These are phyloP conservation scores for Tinamus major DNA, from an alignment of 2,797 vertebrate species.

Conservation along the genomic window DNA sequence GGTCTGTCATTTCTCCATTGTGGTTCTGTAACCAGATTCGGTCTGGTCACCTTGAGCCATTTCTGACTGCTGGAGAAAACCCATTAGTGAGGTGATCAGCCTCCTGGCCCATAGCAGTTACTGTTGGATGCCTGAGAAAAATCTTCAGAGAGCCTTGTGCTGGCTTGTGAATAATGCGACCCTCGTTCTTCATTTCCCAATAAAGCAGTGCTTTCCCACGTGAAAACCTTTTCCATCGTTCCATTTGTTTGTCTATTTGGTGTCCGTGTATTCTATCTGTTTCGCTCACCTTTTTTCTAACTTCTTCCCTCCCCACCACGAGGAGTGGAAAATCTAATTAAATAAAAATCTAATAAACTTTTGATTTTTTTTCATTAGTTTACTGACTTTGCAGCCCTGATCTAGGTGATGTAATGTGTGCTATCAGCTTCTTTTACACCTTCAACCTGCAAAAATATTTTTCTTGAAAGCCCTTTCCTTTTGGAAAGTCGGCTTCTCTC, in stretches of 20 bases:
- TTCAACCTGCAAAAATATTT: accelerated
- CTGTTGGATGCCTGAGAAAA: neutral
- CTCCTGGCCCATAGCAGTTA: neutral
- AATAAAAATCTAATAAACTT: neutral
- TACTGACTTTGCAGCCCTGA: neutral
- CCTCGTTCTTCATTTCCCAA: neutral
- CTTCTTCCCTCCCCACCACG: neutral
- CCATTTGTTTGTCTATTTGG: neutral
- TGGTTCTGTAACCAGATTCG: neutral
- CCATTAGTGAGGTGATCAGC: neutral
- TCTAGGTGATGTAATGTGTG: neutral
- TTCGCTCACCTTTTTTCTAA: neutral
- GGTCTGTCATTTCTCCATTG: neutral
- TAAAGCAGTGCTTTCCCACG: neutral
- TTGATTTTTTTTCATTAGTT: neutral
- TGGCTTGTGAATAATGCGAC: neutral
- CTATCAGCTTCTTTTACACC: neutral
- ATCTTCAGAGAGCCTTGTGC: neutral
- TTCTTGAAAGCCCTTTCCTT: neutral
- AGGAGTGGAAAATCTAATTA: neutral
- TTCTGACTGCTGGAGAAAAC: neutral
- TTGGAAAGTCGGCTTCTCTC: neutral
- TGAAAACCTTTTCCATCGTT: neutral
- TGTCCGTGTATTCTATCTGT: neutral
- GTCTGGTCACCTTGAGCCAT: neutral